A percentile compares a stretch with the other conserved stretches of the same genome.
Evolutionary conservation across 2,888 invertebrate genomes (phyloP).

Genomic region (Enchytraeus crypticus): DNA sequence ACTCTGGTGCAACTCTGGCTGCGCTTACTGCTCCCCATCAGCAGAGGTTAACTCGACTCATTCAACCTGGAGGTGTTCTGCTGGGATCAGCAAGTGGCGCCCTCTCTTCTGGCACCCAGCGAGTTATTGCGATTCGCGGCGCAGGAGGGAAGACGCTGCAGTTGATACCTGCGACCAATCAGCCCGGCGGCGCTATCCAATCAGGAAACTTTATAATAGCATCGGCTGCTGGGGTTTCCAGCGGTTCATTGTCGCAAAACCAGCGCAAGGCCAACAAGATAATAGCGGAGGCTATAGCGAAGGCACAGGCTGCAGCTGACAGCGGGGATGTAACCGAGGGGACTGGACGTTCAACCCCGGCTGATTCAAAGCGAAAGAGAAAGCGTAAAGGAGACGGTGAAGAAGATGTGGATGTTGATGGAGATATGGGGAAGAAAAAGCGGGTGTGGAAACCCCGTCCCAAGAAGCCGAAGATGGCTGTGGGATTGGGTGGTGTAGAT

Average conservation of each 20-base stretch:
- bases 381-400: slow-evolving; percentile 12
- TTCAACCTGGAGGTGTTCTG: too few relatives aligned
- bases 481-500: too few relatives aligned
- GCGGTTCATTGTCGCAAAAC: neutral
- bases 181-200: neutral
- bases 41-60: too few relatives aligned
- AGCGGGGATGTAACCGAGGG: slow-evolving; percentile 11
- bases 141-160: neutral
- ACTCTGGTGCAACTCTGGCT: too few relatives aligned
- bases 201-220: too few relatives aligned
- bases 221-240: too few relatives aligned
- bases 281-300: slow-evolving; percentile 17
- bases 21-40: too few relatives aligned
- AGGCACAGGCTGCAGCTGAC: slow-evolving; percentile 19
- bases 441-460: too few relatives aligned
- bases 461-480: too few relatives aligned
- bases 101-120: neutral
- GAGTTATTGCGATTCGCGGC: neutral
- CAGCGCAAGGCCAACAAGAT: slow-evolving; percentile 14
- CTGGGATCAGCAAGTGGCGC: neutral
- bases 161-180: neutral
- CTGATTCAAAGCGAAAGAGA: slow-evolving; percentile 14
- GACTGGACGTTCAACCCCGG: neutral
- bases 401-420: neutral
- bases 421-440: neutral